Evolutionary conservation across 2,113 vertebrate genomes (phyloP).

Genomic region (Tauraco erythrolophus): DNA sequence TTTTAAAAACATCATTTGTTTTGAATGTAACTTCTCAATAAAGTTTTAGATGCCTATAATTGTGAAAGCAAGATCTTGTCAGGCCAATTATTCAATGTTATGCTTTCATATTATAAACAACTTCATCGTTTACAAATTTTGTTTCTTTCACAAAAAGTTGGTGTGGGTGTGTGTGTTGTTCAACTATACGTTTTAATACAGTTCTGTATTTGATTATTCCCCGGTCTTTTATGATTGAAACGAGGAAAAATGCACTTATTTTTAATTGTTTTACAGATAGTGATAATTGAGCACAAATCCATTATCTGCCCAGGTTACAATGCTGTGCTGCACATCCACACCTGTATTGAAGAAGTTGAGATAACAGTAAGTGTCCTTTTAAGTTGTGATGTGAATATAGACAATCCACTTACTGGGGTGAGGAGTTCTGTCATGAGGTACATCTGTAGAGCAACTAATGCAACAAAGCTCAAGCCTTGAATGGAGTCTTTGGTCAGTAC

Average conservation of each 20-base stretch:
- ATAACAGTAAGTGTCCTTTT: conserved; percentile 89
- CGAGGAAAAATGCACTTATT: neutral
- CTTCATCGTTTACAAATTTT: rapidly evolving
- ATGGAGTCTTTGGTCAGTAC: neutral
- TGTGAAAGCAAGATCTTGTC: neutral
- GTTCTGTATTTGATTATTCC: neutral
- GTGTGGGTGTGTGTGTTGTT: neutral
- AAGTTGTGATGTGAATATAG: neutral
- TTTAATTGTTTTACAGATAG: conserved; percentile 86
- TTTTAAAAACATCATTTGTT: neutral
- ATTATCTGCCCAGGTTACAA: conserved; percentile 99
- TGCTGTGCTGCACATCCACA: conserved; percentile 98
- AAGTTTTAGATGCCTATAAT: neutral
- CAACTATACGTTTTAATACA: neutral
- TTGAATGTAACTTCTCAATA: neutral
- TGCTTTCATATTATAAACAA: neutral
- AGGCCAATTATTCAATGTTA: neutral
- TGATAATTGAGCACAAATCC: conserved; percentile 99
- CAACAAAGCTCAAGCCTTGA: neutral
- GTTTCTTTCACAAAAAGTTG: neutral
- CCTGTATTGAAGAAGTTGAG: conserved; percentile 99
- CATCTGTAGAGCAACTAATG: neutral
- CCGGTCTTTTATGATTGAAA: neutral
- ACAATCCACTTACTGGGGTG: neutral
- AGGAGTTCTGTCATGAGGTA: neutral